phyloP scores from a whole-genome alignment of 2,797 vertebrate species.

The Thripadectes ignobilis region DNA sequence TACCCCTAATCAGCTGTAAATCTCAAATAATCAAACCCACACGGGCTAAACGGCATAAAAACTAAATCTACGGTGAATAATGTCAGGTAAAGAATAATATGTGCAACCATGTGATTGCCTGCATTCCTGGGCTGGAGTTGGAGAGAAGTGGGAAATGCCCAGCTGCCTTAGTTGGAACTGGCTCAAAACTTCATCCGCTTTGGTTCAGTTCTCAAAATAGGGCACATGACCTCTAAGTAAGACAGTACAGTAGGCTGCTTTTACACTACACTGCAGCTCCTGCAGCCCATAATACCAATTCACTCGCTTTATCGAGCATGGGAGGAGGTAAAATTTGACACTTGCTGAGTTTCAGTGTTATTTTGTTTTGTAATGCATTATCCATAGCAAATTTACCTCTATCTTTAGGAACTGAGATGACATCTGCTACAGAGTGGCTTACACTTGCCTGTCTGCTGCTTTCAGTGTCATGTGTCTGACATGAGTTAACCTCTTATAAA shows the following conservation, averaged over 20 bases:
- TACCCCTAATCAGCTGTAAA: background rate
- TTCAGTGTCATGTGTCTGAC: conserved; percentile 67
- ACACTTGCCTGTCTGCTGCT: conserved; percentile 68
- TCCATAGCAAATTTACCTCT: conserved; percentile 62
- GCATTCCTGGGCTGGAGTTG: conserved; percentile 37
- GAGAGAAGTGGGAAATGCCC: conserved; percentile 72
- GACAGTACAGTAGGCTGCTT: conserved; percentile 59
- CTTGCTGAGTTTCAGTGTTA: background rate
- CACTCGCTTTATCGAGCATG: background rate
- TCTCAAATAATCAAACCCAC: background rate
- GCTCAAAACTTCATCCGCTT: conserved; percentile 74
- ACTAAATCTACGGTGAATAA: background rate
- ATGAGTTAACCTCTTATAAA: conserved; percentile 67
- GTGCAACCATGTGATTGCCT: conserved; percentile 28
- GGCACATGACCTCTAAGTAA: conserved; percentile 68
- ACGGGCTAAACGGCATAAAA: background rate
- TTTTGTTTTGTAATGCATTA: conserved; percentile 53
- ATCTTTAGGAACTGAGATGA: conserved; percentile 67
- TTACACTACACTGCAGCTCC: background rate
- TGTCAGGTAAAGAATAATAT: conserved; percentile 31
- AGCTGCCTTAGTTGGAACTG: conserved; percentile 72
- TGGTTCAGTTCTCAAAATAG: conserved; percentile 71
- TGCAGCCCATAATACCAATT: conserved; percentile 4
- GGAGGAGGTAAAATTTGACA: conserved; percentile 44
- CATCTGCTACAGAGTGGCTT: conserved; percentile 65